Evolutionary conservation across 2,888 invertebrate species (phyloP).

Genomic region (Drosophila neutralis): DNA sequence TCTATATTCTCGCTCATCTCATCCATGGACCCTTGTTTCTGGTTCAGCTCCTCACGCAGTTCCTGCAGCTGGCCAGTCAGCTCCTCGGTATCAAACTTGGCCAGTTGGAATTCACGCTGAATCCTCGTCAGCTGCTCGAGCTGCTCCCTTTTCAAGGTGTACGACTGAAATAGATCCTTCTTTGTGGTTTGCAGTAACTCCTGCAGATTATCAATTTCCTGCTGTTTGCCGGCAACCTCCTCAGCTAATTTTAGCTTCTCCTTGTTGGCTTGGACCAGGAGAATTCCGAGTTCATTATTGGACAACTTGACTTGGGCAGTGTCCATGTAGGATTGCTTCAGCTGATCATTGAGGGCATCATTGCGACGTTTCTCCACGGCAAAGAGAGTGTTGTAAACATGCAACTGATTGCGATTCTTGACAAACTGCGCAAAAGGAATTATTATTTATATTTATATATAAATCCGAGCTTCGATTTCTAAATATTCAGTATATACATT

Average conservation of each 20-base stretch:
- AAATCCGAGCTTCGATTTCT: neutral
- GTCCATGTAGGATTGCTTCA: slow-evolving; percentile 73
- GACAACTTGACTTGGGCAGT: slow-evolving; percentile 68
- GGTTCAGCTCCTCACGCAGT: slow-evolving; percentile 61
- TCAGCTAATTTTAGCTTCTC: slow-evolving; percentile 67
- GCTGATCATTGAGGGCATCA: slow-evolving; percentile 74
- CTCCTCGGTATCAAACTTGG: slow-evolving; percentile 48
- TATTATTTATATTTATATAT: neutral
- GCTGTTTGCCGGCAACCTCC: slow-evolving; percentile 55
- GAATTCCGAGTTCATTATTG: slow-evolving; percentile 63
- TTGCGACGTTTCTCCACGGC: slow-evolving; percentile 82
- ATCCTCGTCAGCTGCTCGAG: slow-evolving; percentile 71
- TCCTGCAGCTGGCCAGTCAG: slow-evolving; percentile 55
- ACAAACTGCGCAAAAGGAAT: slow-evolving; percentile 60
- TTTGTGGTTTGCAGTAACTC: slow-evolving; percentile 68
- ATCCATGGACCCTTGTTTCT: slow-evolving; percentile 25
- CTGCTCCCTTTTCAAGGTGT: slow-evolving; percentile 70
- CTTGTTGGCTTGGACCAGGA: slow-evolving; percentile 55
- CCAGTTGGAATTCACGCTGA: slow-evolving; percentile 69
- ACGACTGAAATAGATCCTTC: slow-evolving; percentile 73
- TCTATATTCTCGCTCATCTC: slow-evolving; percentile 30
- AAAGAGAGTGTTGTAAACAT: slow-evolving; percentile 82
- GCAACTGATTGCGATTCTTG: slow-evolving; percentile 82
- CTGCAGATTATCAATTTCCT: slow-evolving; percentile 73
- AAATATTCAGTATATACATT: slow-evolving; percentile 57